These are phyloP conservation scores for Drosophila phalerata DNA, from an alignment of 2,888 invertebrate species.

Conservation along the genomic window DNA sequence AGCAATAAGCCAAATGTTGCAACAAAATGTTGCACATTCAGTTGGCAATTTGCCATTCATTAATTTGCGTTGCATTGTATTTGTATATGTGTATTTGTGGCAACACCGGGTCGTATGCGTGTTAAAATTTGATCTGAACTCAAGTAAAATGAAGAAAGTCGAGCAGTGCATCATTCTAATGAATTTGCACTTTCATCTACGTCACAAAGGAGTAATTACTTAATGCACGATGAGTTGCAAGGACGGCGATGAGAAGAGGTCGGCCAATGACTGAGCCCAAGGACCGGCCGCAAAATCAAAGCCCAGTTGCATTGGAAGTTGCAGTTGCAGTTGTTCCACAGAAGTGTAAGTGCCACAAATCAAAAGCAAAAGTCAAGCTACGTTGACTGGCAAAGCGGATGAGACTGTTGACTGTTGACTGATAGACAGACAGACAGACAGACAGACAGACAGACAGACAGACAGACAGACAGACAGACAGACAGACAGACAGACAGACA, in stretches of 20 bases:
- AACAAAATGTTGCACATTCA: slow-evolving; percentile 19
- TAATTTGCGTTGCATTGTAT: slow-evolving; percentile 20
- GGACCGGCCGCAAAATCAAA: slow-evolving; percentile 73
- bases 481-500: slow-evolving; percentile 21
- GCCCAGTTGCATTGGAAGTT: slow-evolving; percentile 24
- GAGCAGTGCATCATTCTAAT: slow-evolving; percentile 68
- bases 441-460: slow-evolving; percentile 23
- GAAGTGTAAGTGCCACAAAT: slow-evolving; percentile 43
- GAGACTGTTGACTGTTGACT: slow-evolving; percentile 38
- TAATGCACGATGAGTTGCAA: slow-evolving; percentile 58
- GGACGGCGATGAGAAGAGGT: neutral
- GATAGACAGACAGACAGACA: slow-evolving; percentile 9
- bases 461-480: slow-evolving; percentile 16
- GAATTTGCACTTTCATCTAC: slow-evolving; percentile 72
- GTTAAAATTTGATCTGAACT: neutral
- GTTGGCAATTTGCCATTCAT: slow-evolving; percentile 17
- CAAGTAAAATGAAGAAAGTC: neutral
- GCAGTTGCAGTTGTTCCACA: slow-evolving; percentile 16
- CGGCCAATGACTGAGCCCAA: slow-evolving; percentile 6
- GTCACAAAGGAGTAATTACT: slow-evolving; percentile 78
- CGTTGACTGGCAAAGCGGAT: slow-evolving; percentile 43
- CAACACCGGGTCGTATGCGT: slow-evolving; percentile 31
- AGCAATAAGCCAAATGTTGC: slow-evolving; percentile 2
- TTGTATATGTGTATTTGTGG: slow-evolving; percentile 11
- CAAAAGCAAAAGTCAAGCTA: slow-evolving; percentile 15